Base-by-base conservation (phyloP, 1,140 invertebrate genomes). In the Aricia agestis region DNA sequence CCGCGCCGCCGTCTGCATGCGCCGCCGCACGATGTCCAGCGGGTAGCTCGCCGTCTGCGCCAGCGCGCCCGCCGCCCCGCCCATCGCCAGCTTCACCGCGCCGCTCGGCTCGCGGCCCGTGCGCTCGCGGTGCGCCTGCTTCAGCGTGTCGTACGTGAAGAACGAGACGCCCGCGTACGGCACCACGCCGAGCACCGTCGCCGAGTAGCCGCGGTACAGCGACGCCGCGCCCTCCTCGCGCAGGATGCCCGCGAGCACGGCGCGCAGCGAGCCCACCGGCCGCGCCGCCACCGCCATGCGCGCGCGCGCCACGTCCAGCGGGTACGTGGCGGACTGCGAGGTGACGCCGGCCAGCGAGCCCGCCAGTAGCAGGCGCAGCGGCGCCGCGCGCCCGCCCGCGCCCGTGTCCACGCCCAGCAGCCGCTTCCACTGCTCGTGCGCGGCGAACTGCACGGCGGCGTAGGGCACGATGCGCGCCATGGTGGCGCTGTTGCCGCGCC, bases 101-200 rank as follows among this genome's bases (percentile, higher is more conserved):
- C 95, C 92, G 70, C 92, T 92, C 73, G 92, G 92, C 15, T 84
- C 80, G 42, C 87, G 81, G n/a, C 81, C 86, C 57, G 80, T 81
- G 52, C 82, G 67, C 52, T 90, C 90, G 90, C 93, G 92, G 85
- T 98, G 94, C 72, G 94, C 89, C 67, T 95, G 94, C 92, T 99
- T 99, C 5, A 99, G 92, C 19, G 96, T 96, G 92, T 99, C 98
- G 89, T 99, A 99, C 0, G 98, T 99, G 87, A 97, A 99, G 92
- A 99, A 99, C 59, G 98, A 98, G 66, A 96, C 96, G 10, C 99
- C 99, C 11, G 99, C 98, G 92, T 99, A 99, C 0, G 98, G 98
- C 80, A 99, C 97, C 0, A 98, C 97, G 2, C 99, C 99, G 1
- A 98, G 84, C 18, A 99, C 94, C 0, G 98, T 99, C 1, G 98